Percentiles rank a stretch among this genome's conserved stretches.
Evolutionary conservation across 1,140 invertebrate genomes (phyloP).

Genomic region (Drosophila ercepeae): DNA sequence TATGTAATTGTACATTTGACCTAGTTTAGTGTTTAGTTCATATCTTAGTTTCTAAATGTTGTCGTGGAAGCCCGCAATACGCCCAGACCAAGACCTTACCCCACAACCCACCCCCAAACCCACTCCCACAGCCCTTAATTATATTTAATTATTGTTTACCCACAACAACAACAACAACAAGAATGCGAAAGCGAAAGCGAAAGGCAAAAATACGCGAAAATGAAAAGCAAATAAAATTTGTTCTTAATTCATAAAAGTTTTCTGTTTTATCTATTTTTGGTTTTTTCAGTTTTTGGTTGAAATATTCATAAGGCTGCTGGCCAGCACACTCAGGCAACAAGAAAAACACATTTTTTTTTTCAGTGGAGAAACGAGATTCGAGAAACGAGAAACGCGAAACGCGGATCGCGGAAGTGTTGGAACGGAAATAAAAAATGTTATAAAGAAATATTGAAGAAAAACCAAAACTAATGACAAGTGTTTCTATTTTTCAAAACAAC

Average conservation of each 20-base stretch:
- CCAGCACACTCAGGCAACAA: slow-evolving; percentile 34
- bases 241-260: slow-evolving; percentile 52
- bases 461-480: slow-evolving; percentile 42
- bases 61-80: slow-evolving; percentile 47
- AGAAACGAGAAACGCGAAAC: no score
- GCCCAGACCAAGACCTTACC: not conserved
- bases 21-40: slow-evolving; percentile 76
- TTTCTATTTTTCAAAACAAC: slow-evolving; percentile 78
- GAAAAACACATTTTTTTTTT: slow-evolving; percentile 36
- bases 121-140: slow-evolving; percentile 44
- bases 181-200: slow-evolving; percentile 22
- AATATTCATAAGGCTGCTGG: slow-evolving; percentile 25
- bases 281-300: no score
- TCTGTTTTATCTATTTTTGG: slow-evolving; percentile 17
- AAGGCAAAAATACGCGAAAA: slow-evolving; percentile 34
- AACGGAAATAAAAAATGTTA: slow-evolving; percentile 25
- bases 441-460: slow-evolving; percentile 20
- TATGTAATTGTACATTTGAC: slow-evolving; percentile 62
- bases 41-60: slow-evolving; percentile 77
- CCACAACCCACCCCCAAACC: not conserved
- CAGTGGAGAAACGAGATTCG: not conserved
- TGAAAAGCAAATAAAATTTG: slow-evolving; percentile 67
- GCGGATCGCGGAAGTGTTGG: not conserved
- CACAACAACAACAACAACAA: slow-evolving; percentile 28
- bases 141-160: slow-evolving; percentile 53